Evolutionary conservation across 2,797 vertebrate genomes (phyloP), one percentile per base, ranked within the genome.

Genomic region (Muscicapa striata): DNA sequence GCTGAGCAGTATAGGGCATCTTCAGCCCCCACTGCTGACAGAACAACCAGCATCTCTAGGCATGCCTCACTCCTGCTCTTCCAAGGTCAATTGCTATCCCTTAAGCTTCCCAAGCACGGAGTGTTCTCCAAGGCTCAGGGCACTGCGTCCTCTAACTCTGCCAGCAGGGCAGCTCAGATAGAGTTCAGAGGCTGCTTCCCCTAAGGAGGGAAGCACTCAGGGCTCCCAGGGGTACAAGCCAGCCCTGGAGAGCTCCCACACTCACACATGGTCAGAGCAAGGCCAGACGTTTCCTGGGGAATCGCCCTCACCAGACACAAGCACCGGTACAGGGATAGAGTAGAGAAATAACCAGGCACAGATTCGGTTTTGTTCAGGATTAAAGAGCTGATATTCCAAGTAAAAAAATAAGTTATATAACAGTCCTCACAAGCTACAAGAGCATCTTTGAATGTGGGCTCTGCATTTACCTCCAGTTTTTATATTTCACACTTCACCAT

Each of bases 401-500:
- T 92, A 55, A 84, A 86, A 96, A 91, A 88, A 85, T 17, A 90
- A 73, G 70, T 95, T 96, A 89, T 22, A 2, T 93, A 95, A 96
- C 48, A 63, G 80, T 86, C 83, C 87, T 88, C 77, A 86, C 46
- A 70, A 90, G 63, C 82, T 79, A 24, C 87, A 62, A 5, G 4
- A 87, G 91, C 84, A 70, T 83, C 75, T 89, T 22, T 34, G 67
- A 59, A 81, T 36, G 64, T 95, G 88, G 95, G 92, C 74, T 94
- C 83, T 41, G 80, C 52, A 0, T 41, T 95, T 76, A 95, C 94
- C 95, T 89, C 93, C 80, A 19, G 59, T 32, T 89, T 40, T 64
- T 30, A 0, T 34, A 34, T 52, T 82, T 87, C 91, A 86, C 89
- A 73, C 77, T 43, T 74, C 69, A 48, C 58, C 43, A 3, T 8